Conservation (phyloP, 1,140 invertebrate genomes). For the Zaprionus taronus region DNA sequence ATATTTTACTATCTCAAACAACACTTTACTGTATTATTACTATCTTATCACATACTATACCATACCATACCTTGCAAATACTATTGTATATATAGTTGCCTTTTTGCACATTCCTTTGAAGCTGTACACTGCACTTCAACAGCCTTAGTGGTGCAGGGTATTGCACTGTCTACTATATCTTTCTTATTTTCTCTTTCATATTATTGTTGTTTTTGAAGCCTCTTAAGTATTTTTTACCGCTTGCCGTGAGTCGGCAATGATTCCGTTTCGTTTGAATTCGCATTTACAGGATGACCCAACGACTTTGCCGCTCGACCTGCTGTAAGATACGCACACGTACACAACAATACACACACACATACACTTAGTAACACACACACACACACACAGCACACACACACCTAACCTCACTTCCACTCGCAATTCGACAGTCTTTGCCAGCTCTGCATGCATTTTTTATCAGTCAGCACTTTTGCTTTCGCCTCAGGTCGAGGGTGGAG, state of each 20-base stretch:
- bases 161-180: not conserved
- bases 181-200: not conserved
- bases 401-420: conserved; percentile 9
- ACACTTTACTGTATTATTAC: no score
- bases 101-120: no score
- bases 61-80: no score
- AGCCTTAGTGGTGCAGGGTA: not conserved
- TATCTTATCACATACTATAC: no score
- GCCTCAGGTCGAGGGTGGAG: not conserved
- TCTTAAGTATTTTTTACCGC: not conserved
- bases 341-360: not conserved
- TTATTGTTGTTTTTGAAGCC: not conserved
- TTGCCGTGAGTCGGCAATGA: conserved; percentile 51
- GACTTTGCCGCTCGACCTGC: conserved; percentile 6
- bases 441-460: conserved; percentile 50
- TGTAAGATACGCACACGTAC: not conserved
- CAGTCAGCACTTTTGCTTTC: conserved; percentile 28
- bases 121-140: no score
- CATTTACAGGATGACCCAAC: conserved; percentile 27
- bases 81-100: no score
- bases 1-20: no score
- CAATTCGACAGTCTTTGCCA: conserved; percentile 10
- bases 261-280: conserved; percentile 37
- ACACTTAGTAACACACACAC: not conserved
- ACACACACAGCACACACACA: not conserved